Evolutionary conservation across 2,888 invertebrate genomes (phyloP).

Genomic region (Hirtodrosophila confusa): DNA sequence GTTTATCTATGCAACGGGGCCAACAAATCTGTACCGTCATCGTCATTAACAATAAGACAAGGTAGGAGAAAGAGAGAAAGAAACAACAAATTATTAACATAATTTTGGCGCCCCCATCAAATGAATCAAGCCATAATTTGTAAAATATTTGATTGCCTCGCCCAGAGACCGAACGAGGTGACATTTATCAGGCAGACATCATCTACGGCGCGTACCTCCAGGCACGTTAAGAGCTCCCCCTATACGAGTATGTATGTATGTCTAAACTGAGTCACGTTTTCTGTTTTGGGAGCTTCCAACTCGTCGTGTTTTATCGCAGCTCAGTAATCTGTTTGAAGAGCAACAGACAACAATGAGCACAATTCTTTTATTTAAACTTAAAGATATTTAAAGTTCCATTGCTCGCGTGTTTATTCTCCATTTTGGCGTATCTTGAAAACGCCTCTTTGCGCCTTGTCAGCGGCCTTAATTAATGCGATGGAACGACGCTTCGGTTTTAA

Average conservation of each 20-base stretch:
- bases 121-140: slow-evolving; percentile 60
- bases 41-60: slow-evolving; percentile 40
- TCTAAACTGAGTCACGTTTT: slow-evolving; percentile 67
- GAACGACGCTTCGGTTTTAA: slow-evolving; percentile 40
- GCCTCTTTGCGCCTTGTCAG: slow-evolving; percentile 35
- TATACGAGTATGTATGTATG: neutral
- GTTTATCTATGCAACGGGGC: slow-evolving; percentile 30
- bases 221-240: slow-evolving; percentile 32
- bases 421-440: slow-evolving; percentile 20
- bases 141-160: slow-evolving; percentile 69
- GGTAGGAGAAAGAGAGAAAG: neutral
- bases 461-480: slow-evolving; percentile 67
- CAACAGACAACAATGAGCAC: slow-evolving; percentile 24
- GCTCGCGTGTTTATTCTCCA: slow-evolving; percentile 54
- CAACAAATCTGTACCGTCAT: slow-evolving; percentile 36
- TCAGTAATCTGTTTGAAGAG: slow-evolving; percentile 53
- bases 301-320: slow-evolving; percentile 45
- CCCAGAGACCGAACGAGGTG: slow-evolving; percentile 50
- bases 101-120: slow-evolving; percentile 64
- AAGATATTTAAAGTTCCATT: slow-evolving; percentile 65
- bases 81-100: slow-evolving; percentile 42
- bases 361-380: slow-evolving; percentile 48
- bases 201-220: slow-evolving; percentile 48
- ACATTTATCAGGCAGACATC: slow-evolving; percentile 62
- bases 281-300: slow-evolving; percentile 54